phyloP scores from a whole-genome alignment of 2,113 vertebrate species.

The Notechis scutatus region DNA sequence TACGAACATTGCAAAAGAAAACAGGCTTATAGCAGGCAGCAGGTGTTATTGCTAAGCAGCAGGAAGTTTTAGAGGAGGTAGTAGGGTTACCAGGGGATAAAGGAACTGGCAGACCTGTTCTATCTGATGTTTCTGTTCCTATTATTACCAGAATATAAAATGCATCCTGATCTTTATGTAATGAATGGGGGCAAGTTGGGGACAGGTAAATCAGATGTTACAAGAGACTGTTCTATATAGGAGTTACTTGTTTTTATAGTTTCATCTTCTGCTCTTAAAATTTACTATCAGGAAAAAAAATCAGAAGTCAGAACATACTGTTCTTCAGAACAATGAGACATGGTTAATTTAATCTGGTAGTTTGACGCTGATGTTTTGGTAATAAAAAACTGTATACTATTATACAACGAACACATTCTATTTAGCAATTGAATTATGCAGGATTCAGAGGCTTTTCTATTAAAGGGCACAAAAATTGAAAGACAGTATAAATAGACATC shows the following conservation, averaged over 20 bases:
- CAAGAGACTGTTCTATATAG: background rate
- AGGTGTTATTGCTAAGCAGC: constrained; percentile 8
- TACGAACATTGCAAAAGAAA: background rate
- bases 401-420: background rate
- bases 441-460: background rate
- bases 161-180: background rate
- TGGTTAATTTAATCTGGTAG: background rate
- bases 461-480: background rate
- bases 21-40: background rate
- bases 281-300: background rate
- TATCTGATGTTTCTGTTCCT: background rate
- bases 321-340: background rate
- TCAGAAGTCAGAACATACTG: background rate
- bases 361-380: background rate
- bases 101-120: background rate
- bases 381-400: background rate
- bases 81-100: background rate
- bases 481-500: background rate
- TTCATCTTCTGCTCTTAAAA: background rate
- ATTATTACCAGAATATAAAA: background rate
- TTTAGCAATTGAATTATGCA: background rate
- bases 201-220: background rate
- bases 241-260: background rate
- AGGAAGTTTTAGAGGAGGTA: background rate
- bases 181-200: too few species aligned